Percentiles rank a stretch among this genome's conserved stretches.
Evolutionary conservation across 2,113 vertebrate genomes (phyloP).

Genomic region (Macroglossus sobrinus): DNA sequence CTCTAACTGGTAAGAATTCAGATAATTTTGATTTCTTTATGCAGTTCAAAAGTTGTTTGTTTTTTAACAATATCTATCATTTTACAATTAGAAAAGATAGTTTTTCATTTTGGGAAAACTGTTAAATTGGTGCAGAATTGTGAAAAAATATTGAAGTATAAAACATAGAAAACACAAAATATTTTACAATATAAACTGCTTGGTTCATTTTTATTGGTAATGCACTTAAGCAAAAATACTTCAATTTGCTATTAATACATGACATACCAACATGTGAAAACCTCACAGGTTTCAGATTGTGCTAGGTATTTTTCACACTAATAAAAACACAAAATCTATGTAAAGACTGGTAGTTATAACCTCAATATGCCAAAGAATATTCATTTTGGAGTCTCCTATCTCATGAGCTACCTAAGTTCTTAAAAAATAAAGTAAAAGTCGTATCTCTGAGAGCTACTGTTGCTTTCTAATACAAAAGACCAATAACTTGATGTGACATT

Average conservation of each 20-base stretch:
- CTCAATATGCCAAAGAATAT: neutral
- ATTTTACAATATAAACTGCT: neutral
- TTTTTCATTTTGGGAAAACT: neutral
- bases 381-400: neutral
- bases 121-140: neutral
- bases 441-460: neutral
- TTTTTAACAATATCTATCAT: neutral
- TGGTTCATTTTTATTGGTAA: constrained; percentile 2
- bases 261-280: neutral
- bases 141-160: neutral
- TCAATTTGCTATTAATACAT: neutral
- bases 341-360: neutral
- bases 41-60: neutral
- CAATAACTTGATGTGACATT: neutral
- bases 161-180: neutral
- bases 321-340: neutral
- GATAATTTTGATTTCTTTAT: neutral
- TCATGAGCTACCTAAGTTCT: neutral
- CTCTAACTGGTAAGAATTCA: neutral
- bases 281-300: neutral
- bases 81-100: neutral
- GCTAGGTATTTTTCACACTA: constrained; percentile 18
- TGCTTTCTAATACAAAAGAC: neutral
- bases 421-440: neutral
- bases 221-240: neutral